These are phyloP conservation scores for Choloepus hoffmanni DNA, from an alignment of 2,113 vertebrate genomes.

Conservation along the genomic window DNA sequence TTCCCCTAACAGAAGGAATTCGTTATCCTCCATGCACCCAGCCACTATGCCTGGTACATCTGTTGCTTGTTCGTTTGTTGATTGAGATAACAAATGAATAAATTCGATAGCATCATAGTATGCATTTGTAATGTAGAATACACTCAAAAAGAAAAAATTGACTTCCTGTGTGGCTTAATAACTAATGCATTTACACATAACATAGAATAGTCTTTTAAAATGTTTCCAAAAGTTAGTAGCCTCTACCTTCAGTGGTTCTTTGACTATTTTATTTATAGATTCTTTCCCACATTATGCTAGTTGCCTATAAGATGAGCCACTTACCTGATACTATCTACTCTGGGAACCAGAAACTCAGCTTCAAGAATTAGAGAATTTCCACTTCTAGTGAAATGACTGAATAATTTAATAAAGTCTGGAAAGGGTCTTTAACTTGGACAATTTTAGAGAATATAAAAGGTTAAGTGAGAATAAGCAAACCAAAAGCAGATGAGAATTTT, in stretches of 20 bases:
- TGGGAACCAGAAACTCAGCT: neutral
- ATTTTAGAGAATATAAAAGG: constrained; percentile 6
- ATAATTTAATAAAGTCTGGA: constrained; percentile 26
- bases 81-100: neutral
- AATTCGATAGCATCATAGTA: neutral
- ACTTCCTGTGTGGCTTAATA: constrained; percentile 35
- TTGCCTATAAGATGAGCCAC: neutral
- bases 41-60: neutral
- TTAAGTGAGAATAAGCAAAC: constrained; percentile 2
- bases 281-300: constrained; percentile 32
- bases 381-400: neutral
- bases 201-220: neutral
- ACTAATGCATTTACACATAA: constrained; percentile 1
- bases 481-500: constrained; percentile 47
- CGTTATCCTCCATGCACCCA: neutral
- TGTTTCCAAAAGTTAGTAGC: constrained; percentile 36
- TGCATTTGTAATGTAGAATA: neutral
- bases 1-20: neutral
- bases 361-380: neutral
- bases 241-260: constrained; percentile 3
- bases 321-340: neutral
- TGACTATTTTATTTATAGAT: constrained; percentile 56
- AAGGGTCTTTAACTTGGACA: neutral
- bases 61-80: neutral
- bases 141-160: neutral